phyloP scores from a whole-genome alignment of 2,797 vertebrate species.

The Thamnophis elegans region DNA sequence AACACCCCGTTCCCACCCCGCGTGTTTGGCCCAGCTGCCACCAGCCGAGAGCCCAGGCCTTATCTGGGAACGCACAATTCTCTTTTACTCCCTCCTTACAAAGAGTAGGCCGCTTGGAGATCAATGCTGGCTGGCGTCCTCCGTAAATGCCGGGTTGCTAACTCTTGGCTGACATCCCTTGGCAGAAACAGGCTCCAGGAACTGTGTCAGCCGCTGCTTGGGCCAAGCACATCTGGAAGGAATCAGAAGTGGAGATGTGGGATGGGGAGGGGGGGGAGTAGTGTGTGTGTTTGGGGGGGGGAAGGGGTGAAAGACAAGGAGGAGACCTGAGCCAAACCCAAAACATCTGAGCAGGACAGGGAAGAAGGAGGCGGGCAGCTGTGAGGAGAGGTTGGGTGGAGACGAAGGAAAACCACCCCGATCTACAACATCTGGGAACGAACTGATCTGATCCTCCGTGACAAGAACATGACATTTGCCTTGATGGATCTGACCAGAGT shows the following conservation, averaged over 20 bases:
- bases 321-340: not conserved
- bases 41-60: not conserved
- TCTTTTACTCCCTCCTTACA: not conserved
- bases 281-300: not conserved
- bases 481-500: not conserved
- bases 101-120: slow-evolving; percentile 45
- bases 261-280: too few relatives aligned
- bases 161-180: slow-evolving; percentile 69
- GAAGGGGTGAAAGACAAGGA: not conserved
- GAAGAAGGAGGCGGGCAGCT: not conserved
- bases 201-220: slow-evolving; percentile 51
- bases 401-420: not conserved
- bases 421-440: not conserved
- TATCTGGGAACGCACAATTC: not conserved
- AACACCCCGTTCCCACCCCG: slow-evolving; percentile 2
- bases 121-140: slow-evolving; percentile 42
- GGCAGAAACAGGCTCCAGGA: slow-evolving; percentile 56
- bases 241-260: slow-evolving; percentile 44
- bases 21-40: not conserved
- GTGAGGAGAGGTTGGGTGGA: not conserved
- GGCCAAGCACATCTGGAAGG: slow-evolving; percentile 63
- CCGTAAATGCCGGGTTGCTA: slow-evolving; percentile 56
- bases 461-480: not conserved
- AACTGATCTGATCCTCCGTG: not conserved
- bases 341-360: not conserved